Evolutionary conservation across 1,140 invertebrate species (phyloP), one percentile per base, ranked within the genome.

Genomic region (Zelostemma sp.): DNA sequence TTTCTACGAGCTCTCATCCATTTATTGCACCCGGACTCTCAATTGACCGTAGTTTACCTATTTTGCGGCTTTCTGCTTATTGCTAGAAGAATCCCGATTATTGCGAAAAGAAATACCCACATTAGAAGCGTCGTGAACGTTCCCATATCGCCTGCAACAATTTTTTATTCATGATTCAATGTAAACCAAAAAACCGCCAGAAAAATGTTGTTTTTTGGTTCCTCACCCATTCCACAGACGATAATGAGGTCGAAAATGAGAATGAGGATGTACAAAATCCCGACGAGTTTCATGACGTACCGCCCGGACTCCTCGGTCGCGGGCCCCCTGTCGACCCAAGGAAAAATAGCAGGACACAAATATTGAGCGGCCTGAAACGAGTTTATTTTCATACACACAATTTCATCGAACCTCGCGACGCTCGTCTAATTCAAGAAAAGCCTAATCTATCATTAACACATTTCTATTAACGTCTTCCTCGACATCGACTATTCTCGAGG

Each of bases 31-130:
- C n/a, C n/a, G n/a, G n/a, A n/a, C n/a, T n/a, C n/a, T n/a, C n/a
- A n/a, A n/a, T n/a, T n/a, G n/a, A n/a, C n/a, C n/a, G n/a, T n/a
- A 49, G 31, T 69, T 85, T 86, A 96, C 94, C 92, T 94, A 84
- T 96, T 96, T 85, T 97, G 95, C 35, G 95, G 94, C 85, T 96
- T 95, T 76, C 94, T 89, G 1, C 94, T 95, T 72, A 97, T 96
- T 51, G 92, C 87, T 35, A 96, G 87, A 47, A 96, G 87, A 73
- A 94, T 90, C 56, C 86, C 88, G 66, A 96, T 85, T 75, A 96
- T 95, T 60, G 88, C 90, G 40, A 93, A 84, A 45, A 96, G 86
- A 72, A 95, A 90, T 14, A 90, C 47, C 47, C 91, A 88, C 77
- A 95, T 87, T 67, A 94, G 80, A 57, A 93, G 88, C 46, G 89